Percentiles rank a stretch among this genome's conserved stretches.
These are phyloP conservation scores for Capromys pilorides DNA, from an alignment of 2,797 vertebrate species.

Conservation along the genomic window DNA sequence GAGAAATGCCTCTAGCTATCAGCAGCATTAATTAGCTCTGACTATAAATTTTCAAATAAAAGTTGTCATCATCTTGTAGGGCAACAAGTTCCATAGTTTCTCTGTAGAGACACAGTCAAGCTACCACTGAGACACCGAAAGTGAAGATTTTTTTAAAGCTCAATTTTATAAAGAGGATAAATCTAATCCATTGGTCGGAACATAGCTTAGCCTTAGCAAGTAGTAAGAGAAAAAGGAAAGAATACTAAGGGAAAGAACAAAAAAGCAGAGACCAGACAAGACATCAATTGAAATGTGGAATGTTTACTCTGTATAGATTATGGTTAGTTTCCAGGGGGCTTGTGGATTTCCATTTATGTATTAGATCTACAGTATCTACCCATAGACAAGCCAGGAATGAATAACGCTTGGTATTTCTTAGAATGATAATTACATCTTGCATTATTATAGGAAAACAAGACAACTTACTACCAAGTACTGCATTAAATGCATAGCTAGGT, in stretches of 20 bases:
- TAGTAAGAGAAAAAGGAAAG: constrained; percentile 7
- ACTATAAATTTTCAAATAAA: constrained; percentile 61
- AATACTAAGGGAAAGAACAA: not conserved
- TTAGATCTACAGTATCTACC: not conserved
- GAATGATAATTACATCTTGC: not conserved
- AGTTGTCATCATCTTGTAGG: constrained; percentile 32
- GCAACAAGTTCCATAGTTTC: not conserved
- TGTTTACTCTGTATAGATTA: not conserved
- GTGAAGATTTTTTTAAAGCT: not conserved
- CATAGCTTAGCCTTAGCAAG: not conserved
- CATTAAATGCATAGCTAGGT: not conserved
- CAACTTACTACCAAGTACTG: not conserved
- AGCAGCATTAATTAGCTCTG: constrained; percentile 61
- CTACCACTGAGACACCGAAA: not conserved
- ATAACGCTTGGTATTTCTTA: not conserved
- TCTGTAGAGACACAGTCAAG: constrained; percentile 35
- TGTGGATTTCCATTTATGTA: not conserved
- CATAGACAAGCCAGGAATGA: not conserved
- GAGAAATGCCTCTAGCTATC: constrained; percentile 36
- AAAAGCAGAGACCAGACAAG: not conserved
- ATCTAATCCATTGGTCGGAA: not conserved
- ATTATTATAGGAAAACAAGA: constrained; percentile 2
- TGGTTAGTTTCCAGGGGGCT: not conserved
- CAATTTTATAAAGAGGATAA: not conserved
- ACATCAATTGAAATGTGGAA: not conserved